Conservation (phyloP, 2,113 vertebrate species). For the Anolis sagrei region DNA sequence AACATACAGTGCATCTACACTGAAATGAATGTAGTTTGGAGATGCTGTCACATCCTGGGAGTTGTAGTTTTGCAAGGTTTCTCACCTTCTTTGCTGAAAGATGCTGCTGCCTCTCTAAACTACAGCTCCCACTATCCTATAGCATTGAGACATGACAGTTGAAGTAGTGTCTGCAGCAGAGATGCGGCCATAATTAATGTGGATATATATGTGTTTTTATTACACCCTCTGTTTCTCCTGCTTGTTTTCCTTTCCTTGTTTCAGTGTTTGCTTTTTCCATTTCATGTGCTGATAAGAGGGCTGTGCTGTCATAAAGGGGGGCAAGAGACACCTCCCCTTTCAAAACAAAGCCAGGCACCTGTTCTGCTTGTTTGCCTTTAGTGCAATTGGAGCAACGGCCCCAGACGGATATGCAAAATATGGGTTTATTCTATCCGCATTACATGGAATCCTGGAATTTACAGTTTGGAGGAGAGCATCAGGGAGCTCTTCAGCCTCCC, state of each 20-base stretch:
- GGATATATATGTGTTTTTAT: conserved; percentile 6
- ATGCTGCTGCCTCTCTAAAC: too few species aligned
- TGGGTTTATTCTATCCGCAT: too few species aligned
- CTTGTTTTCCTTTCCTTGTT: conserved; percentile 24
- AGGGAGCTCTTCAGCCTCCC: not conserved
- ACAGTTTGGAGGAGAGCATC: not conserved
- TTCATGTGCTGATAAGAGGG: conserved; percentile 51
- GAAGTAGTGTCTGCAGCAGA: too few species aligned
- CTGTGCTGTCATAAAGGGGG: conserved; percentile 43
- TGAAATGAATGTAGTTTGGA: too few species aligned
- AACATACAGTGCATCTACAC: too few species aligned
- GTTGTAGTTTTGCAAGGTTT: too few species aligned
- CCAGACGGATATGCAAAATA: conserved; percentile 31
- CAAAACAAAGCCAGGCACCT: not conserved
- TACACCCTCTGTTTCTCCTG: not conserved
- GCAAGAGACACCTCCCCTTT: conserved; percentile 41
- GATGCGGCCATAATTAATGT: not conserved
- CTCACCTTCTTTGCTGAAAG: too few species aligned
- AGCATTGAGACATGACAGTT: too few species aligned
- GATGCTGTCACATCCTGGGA: too few species aligned
- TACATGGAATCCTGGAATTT: too few species aligned
- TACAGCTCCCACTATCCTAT: too few species aligned
- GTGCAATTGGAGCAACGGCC: conserved; percentile 35
- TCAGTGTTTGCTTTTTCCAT: conserved; percentile 51
- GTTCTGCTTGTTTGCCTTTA: conserved; percentile 56